Percentiles rank a stretch among this genome's conserved stretches.
Evolutionary conservation across 2,797 vertebrate species (phyloP).

Genomic region (Cichlasoma orientale): DNA sequence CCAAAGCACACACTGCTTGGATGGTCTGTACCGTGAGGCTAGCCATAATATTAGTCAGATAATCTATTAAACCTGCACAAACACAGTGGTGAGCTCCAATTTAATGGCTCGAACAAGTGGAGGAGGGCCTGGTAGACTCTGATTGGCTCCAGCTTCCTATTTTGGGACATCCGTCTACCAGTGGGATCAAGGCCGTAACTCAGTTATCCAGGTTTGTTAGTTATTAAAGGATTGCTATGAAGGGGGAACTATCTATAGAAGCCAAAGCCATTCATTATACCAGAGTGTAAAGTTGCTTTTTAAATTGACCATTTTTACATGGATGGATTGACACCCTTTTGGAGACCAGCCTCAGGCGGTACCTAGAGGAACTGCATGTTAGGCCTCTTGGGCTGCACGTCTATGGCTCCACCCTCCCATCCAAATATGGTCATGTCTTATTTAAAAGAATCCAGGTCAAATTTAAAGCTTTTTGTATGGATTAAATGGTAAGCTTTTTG

Average conservation of each 20-base stretch:
- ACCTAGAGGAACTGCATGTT: background rate
- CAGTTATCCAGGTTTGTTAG: background rate
- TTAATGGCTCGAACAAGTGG: background rate
- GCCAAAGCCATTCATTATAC: background rate
- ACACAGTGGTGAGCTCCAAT: no score
- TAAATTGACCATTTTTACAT: background rate
- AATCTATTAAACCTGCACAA: no score
- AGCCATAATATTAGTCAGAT: no score
- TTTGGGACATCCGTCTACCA: background rate
- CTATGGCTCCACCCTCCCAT: background rate
- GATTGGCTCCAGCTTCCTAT: no score
- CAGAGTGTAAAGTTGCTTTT: background rate
- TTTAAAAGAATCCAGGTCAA: background rate
- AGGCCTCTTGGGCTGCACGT: background rate
- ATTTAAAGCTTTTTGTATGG: background rate
- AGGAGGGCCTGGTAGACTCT: background rate
- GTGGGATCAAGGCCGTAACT: background rate
- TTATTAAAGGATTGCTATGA: background rate
- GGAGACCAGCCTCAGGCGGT: background rate
- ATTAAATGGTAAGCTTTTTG: background rate
- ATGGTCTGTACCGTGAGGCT: no score
- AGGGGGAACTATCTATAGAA: background rate
- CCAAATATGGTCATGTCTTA: rapidly evolving
- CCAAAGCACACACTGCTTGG: no score
- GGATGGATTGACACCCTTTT: background rate